A percentile compares a stretch with the other conserved stretches of the same genome.
These are phyloP conservation scores for Acipenser oxyrinchus DNA, from an alignment of 2,797 vertebrate species.

Conservation along the genomic window DNA sequence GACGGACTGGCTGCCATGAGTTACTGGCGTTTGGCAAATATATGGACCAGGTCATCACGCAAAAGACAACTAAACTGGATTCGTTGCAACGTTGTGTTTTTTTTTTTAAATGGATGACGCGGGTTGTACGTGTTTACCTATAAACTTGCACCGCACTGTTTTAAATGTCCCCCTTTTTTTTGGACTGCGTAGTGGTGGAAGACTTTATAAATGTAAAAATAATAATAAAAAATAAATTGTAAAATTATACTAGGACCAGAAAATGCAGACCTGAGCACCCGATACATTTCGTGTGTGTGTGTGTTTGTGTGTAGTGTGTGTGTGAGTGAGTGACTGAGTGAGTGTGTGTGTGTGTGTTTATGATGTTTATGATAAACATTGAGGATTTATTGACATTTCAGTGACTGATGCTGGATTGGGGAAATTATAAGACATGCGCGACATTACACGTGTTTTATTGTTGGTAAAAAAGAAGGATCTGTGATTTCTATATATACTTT, in stretches of 20 bases:
- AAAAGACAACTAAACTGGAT: conserved; percentile 62
- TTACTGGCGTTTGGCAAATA: conserved; percentile 24
- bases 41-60: conserved; percentile 34
- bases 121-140: conserved; percentile 76
- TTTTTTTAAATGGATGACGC: conserved; percentile 81
- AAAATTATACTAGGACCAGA: conserved; percentile 53
- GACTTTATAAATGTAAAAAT: conserved; percentile 28
- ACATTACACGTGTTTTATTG: neutral
- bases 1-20: conserved; percentile 49
- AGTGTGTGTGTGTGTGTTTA: too few relatives aligned
- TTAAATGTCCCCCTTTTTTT: conserved; percentile 56
- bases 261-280: conserved; percentile 26
- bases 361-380: too few relatives aligned
- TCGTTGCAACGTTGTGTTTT: conserved; percentile 67
- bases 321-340: too few relatives aligned
- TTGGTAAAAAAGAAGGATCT: conserved; percentile 24
- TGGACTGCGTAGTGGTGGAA: conserved; percentile 48
- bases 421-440: conserved; percentile 10
- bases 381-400: too few relatives aligned
- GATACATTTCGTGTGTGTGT: too few relatives aligned
- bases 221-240: conserved; percentile 37
- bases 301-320: too few relatives aligned
- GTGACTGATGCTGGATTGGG: conserved; percentile 22
- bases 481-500: conserved; percentile 37
- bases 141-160: conserved; percentile 70